Base-by-base conservation (phyloP, 1,140 invertebrate genomes). In the Heliothis virescens region DNA sequence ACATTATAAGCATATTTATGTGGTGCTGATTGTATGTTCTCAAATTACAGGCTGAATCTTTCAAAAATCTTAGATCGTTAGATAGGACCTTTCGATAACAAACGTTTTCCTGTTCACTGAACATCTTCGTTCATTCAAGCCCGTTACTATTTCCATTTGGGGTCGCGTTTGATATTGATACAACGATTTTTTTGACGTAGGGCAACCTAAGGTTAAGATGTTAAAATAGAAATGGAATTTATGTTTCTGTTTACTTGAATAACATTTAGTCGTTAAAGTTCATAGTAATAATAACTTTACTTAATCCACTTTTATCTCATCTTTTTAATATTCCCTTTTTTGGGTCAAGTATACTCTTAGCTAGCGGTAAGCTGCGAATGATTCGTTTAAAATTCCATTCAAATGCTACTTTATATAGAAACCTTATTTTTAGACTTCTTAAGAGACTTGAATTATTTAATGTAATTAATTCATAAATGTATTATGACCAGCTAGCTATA, bases 101-200 rank as follows among this genome's bases (percentile, higher is more conserved):
- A 60, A 34, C 60, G 60, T 63, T 76, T 76, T 55, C 74, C 60
- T 26, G 60, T 65, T 65, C 74, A 65, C 21, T 65, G 59, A 76
- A 76, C 47, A 76, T 53, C 41, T 76, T 65, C 50, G 21, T 76
- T 60, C 55, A 60, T 59, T 74, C 57, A 60, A 48, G 57, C 21
- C 57, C 41, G 47, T 55, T 74, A 48, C 72, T 74, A 74, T 74
- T 60, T 72, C 53, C 55, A 60, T 18, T 48, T 47, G 26, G 15
- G 16, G 29, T 60, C 52, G 57, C 18, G 52, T 48, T 60, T 72
- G 69, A 57, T 41, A 72, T 72, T 55, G 52, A 15, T 55, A 57
- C 29, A 57, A 55, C 16, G 52, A 41, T 55, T 55, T 55, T 57
- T 34, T 18, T 41, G 69, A 72, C 69, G 69, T 72, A 67, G 63